A percentile compares a stretch with the other conserved stretches of the same genome.
These are phyloP conservation scores for Chlorodrepanis virens DNA, from an alignment of 2,113 vertebrate genomes.

Conservation along the genomic window DNA sequence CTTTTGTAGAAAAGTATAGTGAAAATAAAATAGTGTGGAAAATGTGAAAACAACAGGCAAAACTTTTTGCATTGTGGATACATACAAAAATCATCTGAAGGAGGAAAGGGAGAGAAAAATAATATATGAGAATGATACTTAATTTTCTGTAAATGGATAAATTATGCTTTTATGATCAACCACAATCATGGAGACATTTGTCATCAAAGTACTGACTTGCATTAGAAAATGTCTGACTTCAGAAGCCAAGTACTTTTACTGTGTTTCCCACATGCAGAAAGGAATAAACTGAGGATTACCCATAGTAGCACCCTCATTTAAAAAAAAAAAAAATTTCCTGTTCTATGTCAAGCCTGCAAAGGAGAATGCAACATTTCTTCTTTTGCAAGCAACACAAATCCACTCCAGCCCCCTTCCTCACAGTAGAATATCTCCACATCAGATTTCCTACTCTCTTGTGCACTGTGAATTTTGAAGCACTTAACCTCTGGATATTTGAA, in stretches of 20 bases:
- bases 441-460: neutral
- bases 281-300: neutral
- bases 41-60: neutral
- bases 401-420: neutral
- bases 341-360: neutral
- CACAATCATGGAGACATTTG: neutral
- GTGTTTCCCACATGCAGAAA: neutral
- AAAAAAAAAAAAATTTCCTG: no score
- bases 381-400: neutral
- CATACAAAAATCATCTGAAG: neutral
- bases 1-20: neutral
- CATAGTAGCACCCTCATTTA: neutral
- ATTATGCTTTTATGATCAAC: neutral
- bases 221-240: neutral
- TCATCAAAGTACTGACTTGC: neutral
- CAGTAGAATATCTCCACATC: neutral
- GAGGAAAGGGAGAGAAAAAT: neutral
- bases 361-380: neutral
- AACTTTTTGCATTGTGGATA: fast-evolving
- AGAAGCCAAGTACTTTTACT: neutral
- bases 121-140: neutral
- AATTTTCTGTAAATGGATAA: neutral
- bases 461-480: neutral
- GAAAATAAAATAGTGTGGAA: neutral
- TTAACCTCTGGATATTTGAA: neutral